These are phyloP conservation scores for Sardina pilchardus DNA, from an alignment of 2,113 vertebrate species.

Conservation along the genomic window DNA sequence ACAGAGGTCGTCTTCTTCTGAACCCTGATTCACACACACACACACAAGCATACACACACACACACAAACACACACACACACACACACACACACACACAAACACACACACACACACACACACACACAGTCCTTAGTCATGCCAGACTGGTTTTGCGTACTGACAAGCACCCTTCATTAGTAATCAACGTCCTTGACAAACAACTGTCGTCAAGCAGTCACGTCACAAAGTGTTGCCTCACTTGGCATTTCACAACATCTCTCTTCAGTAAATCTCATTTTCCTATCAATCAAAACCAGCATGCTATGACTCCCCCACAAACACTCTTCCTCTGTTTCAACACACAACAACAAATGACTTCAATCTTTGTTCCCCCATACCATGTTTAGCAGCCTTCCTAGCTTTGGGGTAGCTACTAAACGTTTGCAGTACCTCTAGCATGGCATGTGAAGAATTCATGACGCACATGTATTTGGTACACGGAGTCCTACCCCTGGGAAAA, in stretches of 20 bases:
- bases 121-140: not conserved
- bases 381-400: not conserved
- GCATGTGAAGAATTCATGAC: conserved; percentile 1
- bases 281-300: not conserved
- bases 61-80: conserved; percentile 13
- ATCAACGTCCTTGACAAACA: not conserved
- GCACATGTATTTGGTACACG: not conserved
- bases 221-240: not conserved
- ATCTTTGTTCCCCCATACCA: not conserved
- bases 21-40: conserved; percentile 66
- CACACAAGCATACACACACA: conserved; percentile 3
- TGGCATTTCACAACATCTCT: not conserved
- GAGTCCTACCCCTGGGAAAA: not conserved
- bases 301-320: not conserved
- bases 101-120: not conserved
- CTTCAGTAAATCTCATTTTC: not conserved
- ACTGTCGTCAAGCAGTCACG: not conserved
- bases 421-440: not conserved
- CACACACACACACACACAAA: conserved; percentile 1
- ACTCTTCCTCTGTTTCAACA: not conserved
- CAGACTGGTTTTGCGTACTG: not conserved
- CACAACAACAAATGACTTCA: not conserved
- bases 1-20: conserved; percentile 95
- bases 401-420: not conserved
- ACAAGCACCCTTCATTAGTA: not conserved